A percentile compares a stretch with the other conserved stretches of the same genome.
phyloP scores from a whole-genome alignment of 2,888 invertebrate genomes.

The Mimas tiliae region DNA sequence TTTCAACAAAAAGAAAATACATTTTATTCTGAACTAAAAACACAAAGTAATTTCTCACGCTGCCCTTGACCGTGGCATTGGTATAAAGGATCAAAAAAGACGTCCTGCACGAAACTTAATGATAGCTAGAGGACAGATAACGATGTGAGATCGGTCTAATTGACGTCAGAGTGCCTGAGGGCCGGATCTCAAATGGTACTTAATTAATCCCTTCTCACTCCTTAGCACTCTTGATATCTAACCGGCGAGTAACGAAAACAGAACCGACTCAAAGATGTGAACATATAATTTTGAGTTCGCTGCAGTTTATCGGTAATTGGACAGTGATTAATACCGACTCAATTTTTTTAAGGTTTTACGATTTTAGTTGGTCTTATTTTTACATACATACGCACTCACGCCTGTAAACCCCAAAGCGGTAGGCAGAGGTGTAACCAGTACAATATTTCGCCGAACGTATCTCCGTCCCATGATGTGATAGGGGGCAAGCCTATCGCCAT shows the following conservation, averaged over 20 bases:
- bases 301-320: too few species aligned
- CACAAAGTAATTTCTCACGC: neutral
- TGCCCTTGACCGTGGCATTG: slow-evolving; percentile 14
- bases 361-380: too few species aligned
- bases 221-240: neutral
- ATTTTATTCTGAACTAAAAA: neutral
- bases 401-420: too few species aligned
- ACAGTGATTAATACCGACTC: too few species aligned
- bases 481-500: too few species aligned
- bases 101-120: slow-evolving; percentile 19
- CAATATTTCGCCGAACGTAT: too few species aligned
- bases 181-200: neutral
- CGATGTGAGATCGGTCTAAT: slow-evolving; percentile 26
- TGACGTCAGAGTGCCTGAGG: slow-evolving; percentile 18
- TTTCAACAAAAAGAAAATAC: neutral
- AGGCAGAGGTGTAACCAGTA: too few species aligned
- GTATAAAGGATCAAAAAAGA: slow-evolving; percentile 19
- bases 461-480: too few species aligned
- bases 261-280: too few species aligned
- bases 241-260: neutral
- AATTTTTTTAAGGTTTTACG: too few species aligned
- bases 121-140: slow-evolving; percentile 29
- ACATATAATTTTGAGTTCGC: too few species aligned
- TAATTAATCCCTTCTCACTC: neutral
- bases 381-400: too few species aligned